Conservation (phyloP, 2,113 vertebrate species). For the Psettodes erumei region DNA sequence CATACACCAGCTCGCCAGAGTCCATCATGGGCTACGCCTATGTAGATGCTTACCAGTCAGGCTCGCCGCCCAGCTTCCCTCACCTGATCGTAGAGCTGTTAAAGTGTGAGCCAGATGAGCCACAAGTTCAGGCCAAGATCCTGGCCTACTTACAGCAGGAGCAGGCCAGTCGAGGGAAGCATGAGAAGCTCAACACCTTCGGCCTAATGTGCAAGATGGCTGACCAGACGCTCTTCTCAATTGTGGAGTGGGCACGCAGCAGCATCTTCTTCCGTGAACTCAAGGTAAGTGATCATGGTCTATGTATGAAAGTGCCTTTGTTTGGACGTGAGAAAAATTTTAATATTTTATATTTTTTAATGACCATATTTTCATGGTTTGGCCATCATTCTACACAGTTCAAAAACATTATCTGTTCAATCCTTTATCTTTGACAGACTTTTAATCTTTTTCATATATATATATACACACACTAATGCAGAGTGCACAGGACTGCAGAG, state of each 20-base stretch:
- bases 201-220: constrained; percentile 99
- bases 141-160: constrained; percentile 96
- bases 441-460: constrained; percentile 68
- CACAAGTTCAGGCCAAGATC: constrained; percentile 95
- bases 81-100: constrained; percentile 97
- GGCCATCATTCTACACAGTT: constrained; percentile 35
- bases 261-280: constrained; percentile 99
- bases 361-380: neutral
- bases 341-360: constrained; percentile 3
- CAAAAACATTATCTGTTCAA: constrained; percentile 50
- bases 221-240: constrained; percentile 98
- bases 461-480: constrained; percentile 60
- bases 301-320: neutral
- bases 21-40: constrained; percentile 97
- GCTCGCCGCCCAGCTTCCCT: constrained; percentile 94
- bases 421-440: constrained; percentile 58
- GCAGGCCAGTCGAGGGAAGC: constrained; percentile 93
- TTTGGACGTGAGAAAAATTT: neutral
- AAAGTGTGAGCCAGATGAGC: constrained; percentile 97
- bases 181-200: constrained; percentile 96
- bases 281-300: constrained; percentile 86
- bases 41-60: constrained; percentile 91
- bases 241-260: constrained; percentile 98
- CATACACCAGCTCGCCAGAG: constrained; percentile 96
- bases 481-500: constrained; percentile 33